phyloP scores from a whole-genome alignment of 2,888 invertebrate genomes.

The Tridacna crocea region DNA sequence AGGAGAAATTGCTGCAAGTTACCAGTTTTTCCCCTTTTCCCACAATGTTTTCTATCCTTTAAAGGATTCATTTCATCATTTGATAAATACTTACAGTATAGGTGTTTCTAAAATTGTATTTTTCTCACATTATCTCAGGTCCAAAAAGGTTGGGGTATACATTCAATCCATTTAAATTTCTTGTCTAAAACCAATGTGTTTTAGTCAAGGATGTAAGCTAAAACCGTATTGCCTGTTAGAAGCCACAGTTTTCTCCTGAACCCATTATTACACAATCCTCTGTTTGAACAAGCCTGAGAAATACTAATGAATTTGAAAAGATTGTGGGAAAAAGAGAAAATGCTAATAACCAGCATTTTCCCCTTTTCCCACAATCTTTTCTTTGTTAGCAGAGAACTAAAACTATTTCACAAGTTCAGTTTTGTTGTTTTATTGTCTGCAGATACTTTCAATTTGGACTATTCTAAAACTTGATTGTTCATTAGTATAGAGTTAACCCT shows the following conservation, averaged over 20 bases:
- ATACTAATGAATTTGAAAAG: not conserved
- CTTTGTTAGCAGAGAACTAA: not conserved
- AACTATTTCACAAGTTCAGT: not conserved
- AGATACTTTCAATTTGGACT: not conserved
- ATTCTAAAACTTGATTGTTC: too few relatives aligned
- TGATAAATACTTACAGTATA: too few relatives aligned
- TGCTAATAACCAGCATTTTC: not conserved
- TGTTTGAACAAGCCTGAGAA: not conserved
- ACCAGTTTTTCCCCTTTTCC: too few relatives aligned
- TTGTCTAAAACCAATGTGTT: not conserved
- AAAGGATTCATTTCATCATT: too few relatives aligned
- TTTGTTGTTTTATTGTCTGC: not conserved
- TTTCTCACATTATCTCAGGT: not conserved
- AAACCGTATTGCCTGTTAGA: not conserved
- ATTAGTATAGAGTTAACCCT: too few relatives aligned
- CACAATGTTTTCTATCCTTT: too few relatives aligned
- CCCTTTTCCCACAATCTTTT: not conserved
- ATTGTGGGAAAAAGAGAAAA: constrained; percentile 8
- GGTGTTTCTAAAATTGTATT: not conserved
- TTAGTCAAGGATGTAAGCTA: not conserved
- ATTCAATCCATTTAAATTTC: not conserved
- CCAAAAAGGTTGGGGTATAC: not conserved
- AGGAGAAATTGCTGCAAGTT: too few relatives aligned
- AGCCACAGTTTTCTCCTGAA: not conserved
- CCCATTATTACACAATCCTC: not conserved